Conservation (phyloP, 1,140 invertebrate genomes). For the Drosophila pallidifrons region DNA sequence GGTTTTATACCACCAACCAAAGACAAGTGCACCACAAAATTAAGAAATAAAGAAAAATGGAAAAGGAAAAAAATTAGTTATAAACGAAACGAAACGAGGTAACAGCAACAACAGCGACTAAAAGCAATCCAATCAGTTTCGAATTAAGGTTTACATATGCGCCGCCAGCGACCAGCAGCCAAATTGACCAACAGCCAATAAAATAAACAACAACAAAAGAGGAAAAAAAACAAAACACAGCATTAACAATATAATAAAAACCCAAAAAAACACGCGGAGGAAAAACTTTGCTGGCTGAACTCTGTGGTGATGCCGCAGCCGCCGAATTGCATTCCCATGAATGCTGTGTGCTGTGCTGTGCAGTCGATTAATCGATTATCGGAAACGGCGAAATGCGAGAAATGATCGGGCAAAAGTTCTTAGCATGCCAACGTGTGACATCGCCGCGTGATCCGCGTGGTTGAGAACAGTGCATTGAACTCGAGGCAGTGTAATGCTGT, state of each 20-base stretch:
- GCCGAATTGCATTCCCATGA: constrained; percentile 63
- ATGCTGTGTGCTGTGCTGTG: constrained; percentile 4
- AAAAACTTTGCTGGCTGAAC: constrained; percentile 56
- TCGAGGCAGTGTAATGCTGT: constrained; percentile 17
- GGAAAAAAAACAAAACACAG: constrained; percentile 19
- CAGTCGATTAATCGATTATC: constrained; percentile 5
- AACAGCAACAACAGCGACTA: constrained; percentile 54
- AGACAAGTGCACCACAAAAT: constrained; percentile 50
- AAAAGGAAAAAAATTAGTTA: constrained; percentile 26
- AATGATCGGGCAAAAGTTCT: constrained; percentile 62
- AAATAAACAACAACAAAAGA: constrained; percentile 40
- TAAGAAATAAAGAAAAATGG: constrained; percentile 54
- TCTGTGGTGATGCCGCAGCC: constrained; percentile 62
- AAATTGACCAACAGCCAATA: constrained; percentile 73
- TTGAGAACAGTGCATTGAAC: constrained; percentile 58
- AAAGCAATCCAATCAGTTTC: constrained; percentile 79
- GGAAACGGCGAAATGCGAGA: not conserved
- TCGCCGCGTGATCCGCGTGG: constrained; percentile 61
- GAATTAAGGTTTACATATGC: constrained; percentile 80
- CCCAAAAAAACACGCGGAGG: constrained; percentile 26
- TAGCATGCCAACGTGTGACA: constrained; percentile 69
- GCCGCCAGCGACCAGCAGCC: constrained; percentile 46
- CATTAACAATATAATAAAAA: constrained; percentile 25
- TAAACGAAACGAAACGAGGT: constrained; percentile 38
- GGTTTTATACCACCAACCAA: too few relatives aligned